Evolutionary conservation across 2,888 invertebrate species (phyloP), one percentile per base, ranked within the genome.

Genomic region (Spisula solida): DNA sequence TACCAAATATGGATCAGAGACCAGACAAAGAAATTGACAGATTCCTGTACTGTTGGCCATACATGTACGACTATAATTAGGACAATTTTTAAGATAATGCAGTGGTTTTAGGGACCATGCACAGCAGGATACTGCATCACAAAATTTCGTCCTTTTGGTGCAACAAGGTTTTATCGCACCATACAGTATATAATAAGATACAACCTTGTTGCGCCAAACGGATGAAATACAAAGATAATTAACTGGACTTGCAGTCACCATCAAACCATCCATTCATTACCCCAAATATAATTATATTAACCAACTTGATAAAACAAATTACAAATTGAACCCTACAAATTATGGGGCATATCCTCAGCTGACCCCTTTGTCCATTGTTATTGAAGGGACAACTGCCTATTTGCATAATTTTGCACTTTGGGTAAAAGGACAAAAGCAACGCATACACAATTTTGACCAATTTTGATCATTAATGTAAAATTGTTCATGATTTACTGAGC

Each of bases 241-340:
- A 66, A 66, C 25, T 4, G 25, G 60, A 66, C 60, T 25, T 66
- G 2, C 56, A 25, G 12, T 25, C 60, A 25, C 20, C 20, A 66
- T 66, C n/a, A n/a, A 66, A 66, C 60, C 10, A 80, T 16, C 82
- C 82, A 60, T 29, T 60, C 60, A 60, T 82, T 56, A 82, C n/a
- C 56, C 41, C 66, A 60, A 60, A 78, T 66, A 31, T 55, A 78
- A 84, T 84, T 55, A 78, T 34, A 78, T 51, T 51, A 41, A 48
- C 34, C 47, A 29, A 20, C 4, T 6, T 51, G 25, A 78, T 55
- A 20, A 18, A 34, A 48, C 75, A 51, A 84, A 78, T 25, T 82
- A 47, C 70, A 12, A n/a, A 16, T 70, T 82, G 66, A 70, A 41
- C 75, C 25, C 70, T 20, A 25, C 31, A 31, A 14, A 78, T 20